Conservation (phyloP, 2,888 invertebrate genomes). For the Drosophila seclusa region DNA sequence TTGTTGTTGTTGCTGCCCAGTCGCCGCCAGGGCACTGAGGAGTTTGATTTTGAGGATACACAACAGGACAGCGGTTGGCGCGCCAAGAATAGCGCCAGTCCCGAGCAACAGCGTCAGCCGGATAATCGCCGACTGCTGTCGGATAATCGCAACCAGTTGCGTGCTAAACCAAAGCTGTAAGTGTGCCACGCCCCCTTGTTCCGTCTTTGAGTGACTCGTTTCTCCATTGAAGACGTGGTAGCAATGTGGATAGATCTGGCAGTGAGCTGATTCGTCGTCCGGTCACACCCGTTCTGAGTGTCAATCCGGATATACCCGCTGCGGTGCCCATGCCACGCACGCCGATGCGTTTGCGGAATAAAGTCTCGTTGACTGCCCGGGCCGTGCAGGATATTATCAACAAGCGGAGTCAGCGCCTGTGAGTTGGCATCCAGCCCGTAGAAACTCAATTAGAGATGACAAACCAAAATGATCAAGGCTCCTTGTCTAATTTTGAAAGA, state of each 20-base stretch:
- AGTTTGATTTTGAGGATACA: slow-evolving; percentile 72
- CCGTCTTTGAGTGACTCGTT: slow-evolving; percentile 22
- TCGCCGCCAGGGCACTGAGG: slow-evolving; percentile 78
- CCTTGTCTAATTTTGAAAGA: neutral
- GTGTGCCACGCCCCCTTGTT: slow-evolving; percentile 22
- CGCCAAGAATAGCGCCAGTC: slow-evolving; percentile 57
- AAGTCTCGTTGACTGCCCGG: slow-evolving; percentile 78
- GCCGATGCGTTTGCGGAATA: slow-evolving; percentile 77
- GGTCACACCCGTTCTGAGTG: slow-evolving; percentile 74
- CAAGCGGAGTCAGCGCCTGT: slow-evolving; percentile 72
- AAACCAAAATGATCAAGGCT: neutral
- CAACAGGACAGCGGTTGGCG: slow-evolving; percentile 65
- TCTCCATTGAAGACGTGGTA: slow-evolving; percentile 57
- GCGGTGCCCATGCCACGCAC: slow-evolving; percentile 80
- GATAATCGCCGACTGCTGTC: slow-evolving; percentile 44
- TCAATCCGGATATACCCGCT: slow-evolving; percentile 75
- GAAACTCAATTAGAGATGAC: neutral
- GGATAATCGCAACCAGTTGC: slow-evolving; percentile 53
- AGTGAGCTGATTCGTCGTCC: slow-evolving; percentile 73
- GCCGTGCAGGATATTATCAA: slow-evolving; percentile 79
- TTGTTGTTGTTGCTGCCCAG: slow-evolving; percentile 40
- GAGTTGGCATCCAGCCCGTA: slow-evolving; percentile 52
- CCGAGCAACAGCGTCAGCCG: slow-evolving; percentile 48
- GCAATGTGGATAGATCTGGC: slow-evolving; percentile 67
- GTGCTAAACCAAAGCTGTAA: slow-evolving; percentile 75